phyloP scores from a whole-genome alignment of 1,140 invertebrate species.

The Brachionus rotundiformis region DNA sequence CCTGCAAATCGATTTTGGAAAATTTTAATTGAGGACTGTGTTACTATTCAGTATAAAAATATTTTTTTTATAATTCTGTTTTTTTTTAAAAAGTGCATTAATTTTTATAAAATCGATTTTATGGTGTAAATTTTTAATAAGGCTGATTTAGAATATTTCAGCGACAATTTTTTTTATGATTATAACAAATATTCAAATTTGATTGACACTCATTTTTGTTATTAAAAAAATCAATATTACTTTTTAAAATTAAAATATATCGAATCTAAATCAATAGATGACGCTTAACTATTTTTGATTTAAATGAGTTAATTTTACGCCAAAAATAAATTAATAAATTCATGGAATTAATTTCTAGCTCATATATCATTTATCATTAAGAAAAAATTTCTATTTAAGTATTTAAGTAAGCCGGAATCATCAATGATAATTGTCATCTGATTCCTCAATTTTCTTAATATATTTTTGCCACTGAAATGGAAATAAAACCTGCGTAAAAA shows the following conservation, averaged over 20 bases:
- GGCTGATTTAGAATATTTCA: slow-evolving; percentile 13
- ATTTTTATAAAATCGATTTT: not conserved
- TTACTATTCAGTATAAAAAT: too few relatives aligned
- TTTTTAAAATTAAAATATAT: not conserved
- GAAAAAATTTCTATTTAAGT: not conserved
- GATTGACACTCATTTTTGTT: not conserved
- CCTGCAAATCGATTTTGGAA: not conserved
- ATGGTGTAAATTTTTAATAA: slow-evolving; percentile 11
- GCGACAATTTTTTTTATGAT: not conserved
- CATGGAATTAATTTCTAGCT: too few relatives aligned
- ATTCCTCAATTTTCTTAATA: too few relatives aligned
- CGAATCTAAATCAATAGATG: not conserved
- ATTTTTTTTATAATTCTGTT: not conserved
- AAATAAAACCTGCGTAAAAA: too few relatives aligned
- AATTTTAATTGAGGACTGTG: not conserved
- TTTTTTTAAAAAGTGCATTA: not conserved
- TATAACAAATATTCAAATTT: slow-evolving; percentile 7
- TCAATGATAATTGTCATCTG: too few relatives aligned
- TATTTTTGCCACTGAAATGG: too few relatives aligned
- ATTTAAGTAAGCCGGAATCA: too few relatives aligned
- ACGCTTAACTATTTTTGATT: not conserved
- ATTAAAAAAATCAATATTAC: not conserved
- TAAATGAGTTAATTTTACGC: not conserved
- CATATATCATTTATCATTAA: too few relatives aligned
- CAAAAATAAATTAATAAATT: not conserved